phyloP scores from a whole-genome alignment of 2,888 invertebrate species.

The Drosophila birchii region DNA sequence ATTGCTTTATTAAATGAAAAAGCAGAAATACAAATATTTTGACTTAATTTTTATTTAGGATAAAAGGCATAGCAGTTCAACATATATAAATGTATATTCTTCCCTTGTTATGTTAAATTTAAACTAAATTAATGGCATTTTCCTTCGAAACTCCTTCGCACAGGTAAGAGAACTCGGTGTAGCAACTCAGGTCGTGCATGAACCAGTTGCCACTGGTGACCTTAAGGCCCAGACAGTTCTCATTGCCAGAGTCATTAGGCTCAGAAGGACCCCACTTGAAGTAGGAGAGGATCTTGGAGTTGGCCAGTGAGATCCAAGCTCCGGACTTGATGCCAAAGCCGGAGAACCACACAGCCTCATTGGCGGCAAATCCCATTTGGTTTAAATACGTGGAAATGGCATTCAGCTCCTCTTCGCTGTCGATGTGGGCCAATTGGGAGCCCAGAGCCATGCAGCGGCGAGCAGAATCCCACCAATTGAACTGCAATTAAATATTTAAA shows the following conservation, averaged over 20 bases:
- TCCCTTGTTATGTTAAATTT: neutral
- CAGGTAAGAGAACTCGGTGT: neutral
- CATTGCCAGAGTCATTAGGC: constrained; percentile 15
- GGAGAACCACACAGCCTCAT: neutral
- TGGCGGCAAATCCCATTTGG: neutral
- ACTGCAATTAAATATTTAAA: neutral
- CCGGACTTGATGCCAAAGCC: constrained; percentile 12
- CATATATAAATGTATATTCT: neutral
- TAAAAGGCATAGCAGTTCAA: too few species aligned
- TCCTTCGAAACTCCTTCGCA: neutral
- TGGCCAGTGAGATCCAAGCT: constrained; percentile 20
- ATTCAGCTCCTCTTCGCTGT: constrained; percentile 14
- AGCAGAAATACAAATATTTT: too few species aligned
- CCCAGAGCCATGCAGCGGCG: constrained; percentile 4
- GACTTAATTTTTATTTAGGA: too few species aligned
- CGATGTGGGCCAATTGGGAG: neutral
- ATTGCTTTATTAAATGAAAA: too few species aligned
- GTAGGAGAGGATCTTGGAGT: constrained; percentile 9
- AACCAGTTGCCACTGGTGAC: constrained; percentile 10
- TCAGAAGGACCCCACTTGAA: constrained; percentile 13
- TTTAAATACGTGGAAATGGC: constrained; percentile 3
- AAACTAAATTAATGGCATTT: neutral
- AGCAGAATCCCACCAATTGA: constrained; percentile 14
- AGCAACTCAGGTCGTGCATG: constrained; percentile 26
- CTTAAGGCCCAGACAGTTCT: constrained; percentile 25